Base-by-base conservation (phyloP, 2,888 invertebrate species). In the Amphiduros pacificus region DNA sequence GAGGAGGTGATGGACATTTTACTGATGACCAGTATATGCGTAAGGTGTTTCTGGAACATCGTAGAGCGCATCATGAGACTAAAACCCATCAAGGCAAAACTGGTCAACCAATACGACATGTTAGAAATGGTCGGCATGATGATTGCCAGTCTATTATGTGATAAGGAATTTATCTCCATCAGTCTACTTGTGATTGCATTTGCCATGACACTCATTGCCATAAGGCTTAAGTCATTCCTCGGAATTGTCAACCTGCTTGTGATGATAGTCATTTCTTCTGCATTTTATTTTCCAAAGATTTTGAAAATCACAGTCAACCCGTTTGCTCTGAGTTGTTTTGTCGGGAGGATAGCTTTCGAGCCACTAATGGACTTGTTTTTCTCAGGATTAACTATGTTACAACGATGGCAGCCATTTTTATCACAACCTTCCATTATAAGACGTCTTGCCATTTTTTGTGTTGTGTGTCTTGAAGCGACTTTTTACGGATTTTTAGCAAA, bases 331-430 rank as follows among this genome's bases (percentile, higher is more conserved):
- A 68, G 69, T n/a, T 80, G 77, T 57, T 75, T 78, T 61, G 66
- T 75, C 3, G 73, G 73, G 1, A 64, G 80, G 22, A 72, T 79
- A 62, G 49, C 71, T 2, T 72, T 74, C 57, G 72, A 73, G 29
- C 74, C 80, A 1, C 55, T 79, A 4, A 65, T 80, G 24, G 80
- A 80, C 61, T 66, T 80, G 26, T 76, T 76, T 65, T 76, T 80
- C 58, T 75, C 72, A 27, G 64, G 69, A 11, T 69, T 73, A n/a
- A 71, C 78, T 17, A 74, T 72, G 28, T 62, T 81, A n/a, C 78
- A 81, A 48, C 65, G 78, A 51, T 81, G 81, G 80, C 70, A 73
- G 27, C 63, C 68, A 4, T 69, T 78, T 48, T 73, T 80, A 44
- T 61, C 55, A 49, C 66, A 70, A 61, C 71, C 75, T 3, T 71